Evolutionary conservation across 2,113 vertebrate genomes (phyloP).

Genomic region (Terrapene triunguis): DNA sequence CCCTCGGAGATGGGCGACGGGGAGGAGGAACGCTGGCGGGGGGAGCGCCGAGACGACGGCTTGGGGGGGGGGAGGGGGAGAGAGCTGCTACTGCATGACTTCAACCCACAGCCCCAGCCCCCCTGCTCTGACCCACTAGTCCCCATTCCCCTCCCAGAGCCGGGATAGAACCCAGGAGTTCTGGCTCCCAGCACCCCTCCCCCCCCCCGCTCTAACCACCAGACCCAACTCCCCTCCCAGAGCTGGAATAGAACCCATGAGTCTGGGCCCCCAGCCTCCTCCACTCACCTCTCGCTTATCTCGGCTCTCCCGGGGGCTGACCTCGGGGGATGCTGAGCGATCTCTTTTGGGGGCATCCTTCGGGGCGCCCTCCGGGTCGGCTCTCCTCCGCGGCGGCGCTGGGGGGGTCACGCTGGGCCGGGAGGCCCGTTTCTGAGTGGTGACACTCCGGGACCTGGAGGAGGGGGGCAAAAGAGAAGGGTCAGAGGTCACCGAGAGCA

Average conservation of each 20-base stretch:
- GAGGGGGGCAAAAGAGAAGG: neutral
- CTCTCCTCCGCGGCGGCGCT: neutral
- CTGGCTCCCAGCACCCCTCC: neutral
- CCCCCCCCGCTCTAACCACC: neutral
- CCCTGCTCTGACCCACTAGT: too few species aligned
- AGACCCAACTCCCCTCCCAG: neutral
- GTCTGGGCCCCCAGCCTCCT: neutral
- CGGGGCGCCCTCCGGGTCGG: neutral
- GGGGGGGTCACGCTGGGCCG: neutral
- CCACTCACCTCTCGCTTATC: constrained; percentile 23
- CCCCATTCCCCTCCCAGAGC: neutral
- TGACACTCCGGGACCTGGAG: neutral
- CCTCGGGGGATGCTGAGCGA: neutral
- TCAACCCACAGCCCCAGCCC: constrained; percentile 55
- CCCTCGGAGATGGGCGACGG: constrained; percentile 49
- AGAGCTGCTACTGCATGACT: neutral
- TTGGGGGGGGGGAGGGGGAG: constrained; percentile 26
- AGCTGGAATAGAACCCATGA: neutral
- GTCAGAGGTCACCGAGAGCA: accelerated
- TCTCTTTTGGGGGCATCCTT: neutral
- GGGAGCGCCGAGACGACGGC: constrained; percentile 11
- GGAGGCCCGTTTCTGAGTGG: neutral
- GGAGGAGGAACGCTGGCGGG: neutral
- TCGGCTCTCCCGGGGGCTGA: neutral
- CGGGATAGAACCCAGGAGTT: neutral